Percentiles rank a stretch among this genome's conserved stretches.
phyloP scores from a whole-genome alignment of 1,140 invertebrate genomes.

The Zaprionus lachaisei region DNA sequence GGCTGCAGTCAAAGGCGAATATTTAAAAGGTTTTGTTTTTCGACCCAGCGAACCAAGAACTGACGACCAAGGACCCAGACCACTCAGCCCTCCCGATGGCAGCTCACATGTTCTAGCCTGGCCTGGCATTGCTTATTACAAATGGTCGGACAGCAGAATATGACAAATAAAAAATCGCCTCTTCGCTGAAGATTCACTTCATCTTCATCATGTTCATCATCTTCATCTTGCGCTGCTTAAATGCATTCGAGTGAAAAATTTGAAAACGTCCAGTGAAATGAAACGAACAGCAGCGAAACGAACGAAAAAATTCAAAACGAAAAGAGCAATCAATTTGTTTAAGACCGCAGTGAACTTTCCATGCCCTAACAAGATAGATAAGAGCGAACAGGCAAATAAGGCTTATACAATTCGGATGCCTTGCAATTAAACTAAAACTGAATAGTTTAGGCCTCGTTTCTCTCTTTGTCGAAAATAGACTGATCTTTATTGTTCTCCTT shows the following conservation, averaged over 20 bases:
- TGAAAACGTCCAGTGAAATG: slow-evolving; percentile 78
- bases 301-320: slow-evolving; percentile 30
- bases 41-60: slow-evolving; percentile 1
- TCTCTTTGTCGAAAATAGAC: too few species aligned
- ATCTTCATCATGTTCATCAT: slow-evolving; percentile 36
- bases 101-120: slow-evolving; percentile 42
- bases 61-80: slow-evolving; percentile 21
- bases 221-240: slow-evolving; percentile 47
- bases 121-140: slow-evolving; percentile 67
- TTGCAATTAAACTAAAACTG: too few species aligned
- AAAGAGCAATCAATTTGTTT: not conserved
- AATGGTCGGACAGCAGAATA: slow-evolving; percentile 54
- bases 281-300: slow-evolving; percentile 60
- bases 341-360: not conserved
- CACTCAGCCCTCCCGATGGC: not conserved
- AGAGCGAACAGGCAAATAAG: too few species aligned
- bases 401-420: too few species aligned
- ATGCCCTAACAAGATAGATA: not conserved
- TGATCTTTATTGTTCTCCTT: too few species aligned
- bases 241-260: slow-evolving; percentile 75
- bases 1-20: slow-evolving; percentile 42
- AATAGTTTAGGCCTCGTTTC: too few species aligned
- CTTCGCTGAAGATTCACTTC: slow-evolving; percentile 17
- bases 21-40: slow-evolving; percentile 43
- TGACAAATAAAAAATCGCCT: slow-evolving; percentile 9